Evolutionary conservation across 2,113 vertebrate species (phyloP).

Genomic region (Uropsilus gracilis): DNA sequence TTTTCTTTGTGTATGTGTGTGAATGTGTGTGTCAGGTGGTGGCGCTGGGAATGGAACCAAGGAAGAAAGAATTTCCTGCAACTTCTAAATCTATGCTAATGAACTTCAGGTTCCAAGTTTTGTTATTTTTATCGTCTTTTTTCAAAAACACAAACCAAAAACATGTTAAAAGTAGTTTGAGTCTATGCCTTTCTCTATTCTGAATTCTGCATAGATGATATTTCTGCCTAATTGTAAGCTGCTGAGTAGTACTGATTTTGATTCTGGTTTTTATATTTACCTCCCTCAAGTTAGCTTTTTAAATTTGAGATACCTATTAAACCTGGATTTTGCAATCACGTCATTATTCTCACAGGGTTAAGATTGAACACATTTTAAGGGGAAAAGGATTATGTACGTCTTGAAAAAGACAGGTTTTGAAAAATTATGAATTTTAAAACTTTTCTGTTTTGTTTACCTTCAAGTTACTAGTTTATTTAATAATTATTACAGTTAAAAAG

Average conservation of each 20-base stretch:
- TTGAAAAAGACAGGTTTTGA: conserved; percentile 31
- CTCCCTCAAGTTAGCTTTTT: background rate
- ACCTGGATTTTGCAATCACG: background rate
- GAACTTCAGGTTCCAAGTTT: conserved; percentile 35
- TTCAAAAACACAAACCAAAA: background rate
- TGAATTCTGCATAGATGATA: conserved; percentile 4
- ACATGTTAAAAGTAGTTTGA: background rate
- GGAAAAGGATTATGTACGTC: background rate
- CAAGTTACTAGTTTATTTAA: background rate
- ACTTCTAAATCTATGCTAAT: background rate
- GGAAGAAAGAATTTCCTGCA: background rate
- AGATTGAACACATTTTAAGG: conserved; percentile 30
- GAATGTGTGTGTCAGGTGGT: too few species aligned
- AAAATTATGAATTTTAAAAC: background rate
- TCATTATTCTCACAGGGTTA: background rate
- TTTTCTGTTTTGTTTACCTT: background rate
- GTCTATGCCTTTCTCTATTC: background rate
- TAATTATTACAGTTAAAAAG: background rate
- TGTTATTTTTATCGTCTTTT: background rate
- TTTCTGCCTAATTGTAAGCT: conserved; percentile 48
- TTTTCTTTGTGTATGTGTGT: conserved; percentile 34
- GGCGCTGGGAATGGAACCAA: background rate
- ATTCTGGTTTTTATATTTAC: conserved; percentile 29
- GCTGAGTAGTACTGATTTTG: conserved; percentile 29
- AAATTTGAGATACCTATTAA: conserved; percentile 1